Conservation (phyloP, 2,113 vertebrate genomes). For the Taxidea taxus region DNA sequence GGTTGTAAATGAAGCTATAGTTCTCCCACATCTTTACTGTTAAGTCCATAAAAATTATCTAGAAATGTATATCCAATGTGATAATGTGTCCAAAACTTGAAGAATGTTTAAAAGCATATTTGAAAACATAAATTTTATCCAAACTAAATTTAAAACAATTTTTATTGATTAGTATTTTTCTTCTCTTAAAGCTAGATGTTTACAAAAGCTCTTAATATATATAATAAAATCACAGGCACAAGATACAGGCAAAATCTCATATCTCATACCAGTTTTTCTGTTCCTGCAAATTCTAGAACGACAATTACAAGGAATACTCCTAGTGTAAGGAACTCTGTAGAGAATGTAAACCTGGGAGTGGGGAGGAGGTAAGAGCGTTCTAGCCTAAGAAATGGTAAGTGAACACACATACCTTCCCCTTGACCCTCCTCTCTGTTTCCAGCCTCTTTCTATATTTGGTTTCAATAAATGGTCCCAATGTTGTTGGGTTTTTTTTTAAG, state of each 20-base stretch:
- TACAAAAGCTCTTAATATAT: not conserved
- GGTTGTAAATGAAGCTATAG: not conserved
- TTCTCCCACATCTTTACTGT: not conserved
- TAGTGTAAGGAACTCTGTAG: not conserved
- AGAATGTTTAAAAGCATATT: constrained; percentile 5
- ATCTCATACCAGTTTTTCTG: not conserved
- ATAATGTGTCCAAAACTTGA: not conserved
- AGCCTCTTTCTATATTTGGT: not conserved
- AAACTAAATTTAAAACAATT: constrained; percentile 43
- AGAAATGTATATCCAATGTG: not conserved
- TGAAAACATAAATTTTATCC: constrained; percentile 32
- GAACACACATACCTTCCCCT: not conserved
- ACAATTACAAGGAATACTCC: not conserved
- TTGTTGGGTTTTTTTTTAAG: no score
- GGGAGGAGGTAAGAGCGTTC: not conserved
- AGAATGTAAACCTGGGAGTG: not conserved
- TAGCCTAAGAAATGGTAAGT: not conserved
- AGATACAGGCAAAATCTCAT: not conserved
- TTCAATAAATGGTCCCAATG: not conserved
- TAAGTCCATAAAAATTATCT: not conserved
- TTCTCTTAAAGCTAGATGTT: not conserved
- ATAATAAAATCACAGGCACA: not conserved
- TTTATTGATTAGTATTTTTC: not conserved
- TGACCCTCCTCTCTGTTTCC: not conserved
- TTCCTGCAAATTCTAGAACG: not conserved